Base-by-base conservation (phyloP, 2,888 invertebrate genomes). In the Eupithecia subumbrata region DNA sequence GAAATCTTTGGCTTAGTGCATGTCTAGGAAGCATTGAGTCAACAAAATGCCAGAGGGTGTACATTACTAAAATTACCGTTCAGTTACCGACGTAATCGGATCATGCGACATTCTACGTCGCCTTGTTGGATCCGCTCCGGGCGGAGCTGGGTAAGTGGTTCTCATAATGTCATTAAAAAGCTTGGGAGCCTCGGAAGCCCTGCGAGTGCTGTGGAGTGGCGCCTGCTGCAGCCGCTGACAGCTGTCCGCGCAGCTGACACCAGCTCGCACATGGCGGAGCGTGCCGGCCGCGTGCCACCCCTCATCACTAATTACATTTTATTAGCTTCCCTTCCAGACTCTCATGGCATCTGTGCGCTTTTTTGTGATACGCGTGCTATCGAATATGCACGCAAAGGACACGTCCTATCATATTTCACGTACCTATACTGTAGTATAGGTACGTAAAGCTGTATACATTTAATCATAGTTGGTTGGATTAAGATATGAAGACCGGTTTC, bases 261-360 rank as follows among this genome's bases (percentile, higher is more conserved):
- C 81, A 80, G 85, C 82, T 71, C 73, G 82, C 89, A 88, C 83
- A 87, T 89, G 88, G 82, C 83, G 86, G 84, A 88, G 90, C 86
- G 91, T 91, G 91, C 86, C 90, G 80, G 89, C 89, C 93, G 89
- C 92, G 90, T 91, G 93, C 89, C 89, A 80, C 73, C 79, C 76
- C 76, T 77, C 79, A 72, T 76, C 79, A 83, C 80, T 84, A 80
- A 85, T 87, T 81, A 81, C 77, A 82, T 82, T 84, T 84, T 83
- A 86, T 83, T 81, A 83, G 81, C 83, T 84, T 82, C 83, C 37
- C 83, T 84, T 82, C 81, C 69, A 75, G 75, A 73, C 74, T 77
- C 72, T 63, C n/a, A 76, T 72, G 60, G 72, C 79, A 80, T 76
- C 77, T 79, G 80, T 72, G 66, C 25, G 30, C 0, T 52, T 66